Base-by-base conservation (phyloP, 1,140 invertebrate species). In the Drosophila ogumai region DNA sequence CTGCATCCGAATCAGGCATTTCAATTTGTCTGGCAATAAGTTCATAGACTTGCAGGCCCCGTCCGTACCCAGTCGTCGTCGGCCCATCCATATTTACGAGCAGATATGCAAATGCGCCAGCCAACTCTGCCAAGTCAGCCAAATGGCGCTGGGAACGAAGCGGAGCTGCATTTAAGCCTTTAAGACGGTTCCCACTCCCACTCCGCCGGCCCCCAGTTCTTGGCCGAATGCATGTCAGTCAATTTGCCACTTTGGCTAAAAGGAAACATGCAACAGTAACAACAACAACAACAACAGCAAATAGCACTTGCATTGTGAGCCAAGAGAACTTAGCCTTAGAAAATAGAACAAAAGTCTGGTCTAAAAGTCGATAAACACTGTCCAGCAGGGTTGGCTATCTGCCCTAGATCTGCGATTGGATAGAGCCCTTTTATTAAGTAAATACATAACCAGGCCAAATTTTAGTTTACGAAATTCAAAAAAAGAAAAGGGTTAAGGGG, bases 241-340 rank as follows among this genome's bases (percentile, higher is more conserved):
- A 90, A 90, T 90, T 90, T 90, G 86, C 81, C 85, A 90, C 85
- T 90, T 90, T 90, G 86, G 85, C 86, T 81, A 81, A 81, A 90
- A 90, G 85, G 85, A 81, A 88, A 79, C 81, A 90, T 81, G 85
- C 85, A 84, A 80, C 81, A 81, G 85, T 75, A 71, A 71, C 79
- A 76, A 41, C n/a, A 32, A 7, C n/a, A 32, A 7, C n/a, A 32
- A 50, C 58, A 80, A 88, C 85, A 86, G 41, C 60, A 65, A 84
- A 80, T 63, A 78, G 77, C 80, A 88, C 85, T 87, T 84, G 84
- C 73, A 77, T 82, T 86, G 73, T 75, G 71, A 60, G 79, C 73
- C 77, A 34, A 74, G 49, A 50, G 77, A 86, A 75, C 78, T 54
- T 65, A 54, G 69, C 55, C 66, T 72, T 50, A 78, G 76, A 87